Evolutionary conservation across 2,797 vertebrate genomes (phyloP).

Genomic region (Macroramphosus scolopax): DNA sequence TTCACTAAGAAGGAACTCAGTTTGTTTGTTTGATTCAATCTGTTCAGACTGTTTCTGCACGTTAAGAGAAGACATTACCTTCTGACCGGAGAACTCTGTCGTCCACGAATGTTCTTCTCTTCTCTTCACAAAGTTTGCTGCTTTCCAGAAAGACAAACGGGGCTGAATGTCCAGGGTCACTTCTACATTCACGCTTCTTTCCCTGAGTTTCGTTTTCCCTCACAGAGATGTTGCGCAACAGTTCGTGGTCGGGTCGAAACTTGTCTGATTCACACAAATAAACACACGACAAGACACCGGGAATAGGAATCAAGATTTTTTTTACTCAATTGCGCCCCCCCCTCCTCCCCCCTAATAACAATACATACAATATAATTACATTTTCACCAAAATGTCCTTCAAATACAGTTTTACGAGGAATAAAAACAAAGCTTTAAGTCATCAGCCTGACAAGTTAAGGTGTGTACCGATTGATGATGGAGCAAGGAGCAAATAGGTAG

Average conservation of each 20-base stretch:
- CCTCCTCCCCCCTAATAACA: slow-evolving; percentile 10
- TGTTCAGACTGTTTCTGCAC: no score
- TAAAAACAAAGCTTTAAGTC: slow-evolving; percentile 25
- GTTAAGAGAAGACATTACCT: no score
- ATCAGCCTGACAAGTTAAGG: no score
- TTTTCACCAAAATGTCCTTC: slow-evolving; percentile 30
- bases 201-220: slow-evolving; percentile 34
- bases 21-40: no score
- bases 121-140: background rate
- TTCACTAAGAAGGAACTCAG: no score
- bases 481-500: no score
- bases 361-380: slow-evolving; percentile 23
- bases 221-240: slow-evolving; percentile 24
- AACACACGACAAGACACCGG: slow-evolving; percentile 13
- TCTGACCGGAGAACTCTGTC: no score
- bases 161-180: background rate
- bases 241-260: rapidly evolving
- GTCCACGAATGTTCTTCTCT: no score
- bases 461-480: no score
- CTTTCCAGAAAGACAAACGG: no score
- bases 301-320: slow-evolving; percentile 47
- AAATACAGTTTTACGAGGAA: slow-evolving; percentile 18
- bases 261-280: no score
- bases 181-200: background rate
- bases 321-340: no score